Base-by-base conservation (phyloP, 2,113 vertebrate species). In the Saguinus imperator region DNA sequence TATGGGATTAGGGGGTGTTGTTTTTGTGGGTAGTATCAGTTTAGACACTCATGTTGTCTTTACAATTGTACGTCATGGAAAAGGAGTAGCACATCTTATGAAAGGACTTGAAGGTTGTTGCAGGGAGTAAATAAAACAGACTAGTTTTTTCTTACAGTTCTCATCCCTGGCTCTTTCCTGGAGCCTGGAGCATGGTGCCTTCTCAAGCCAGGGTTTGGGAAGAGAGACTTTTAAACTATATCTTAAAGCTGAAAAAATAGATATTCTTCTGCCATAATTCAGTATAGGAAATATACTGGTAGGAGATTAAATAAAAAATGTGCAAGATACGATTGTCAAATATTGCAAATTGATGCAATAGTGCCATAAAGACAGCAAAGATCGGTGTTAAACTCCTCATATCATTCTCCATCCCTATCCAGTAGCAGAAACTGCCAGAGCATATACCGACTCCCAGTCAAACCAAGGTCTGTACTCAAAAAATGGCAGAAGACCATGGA, bases 1-100 rank as follows among this genome's bases (percentile, higher is more conserved):
- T 5, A 2, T 35, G 10, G 25, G 11, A 29, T 10, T 18, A 5
- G 14, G 6, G 5, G 1, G 1, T 8, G 32, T 27, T 21, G 3
- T 70, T 61, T 37, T 11, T 43, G 45, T 20, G 37, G 43, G 32
- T 68, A 8, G 50, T 52, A 35, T 0, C 7, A 3, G 52, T 14
- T 40, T 45, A 66, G 61, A 35, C 37, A 73, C 21, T 29, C 37
- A 81, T 2, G 7, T 75, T 75, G 2, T 76, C 35, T 86, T 80
- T 52, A 29, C 43, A 66, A 21, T 25, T 29, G 21, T 37, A 55
- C 14, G 35, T 77, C 35, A 57, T 43, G 35, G 13, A 87, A 23
- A 43, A 5, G 52, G 8, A 61, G 35, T 7, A 37, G 8, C 9
- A 5, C 8, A 80, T 13, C 32, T 25, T 58, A 37, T 17, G 32